These are phyloP conservation scores for Corythoichthys intestinalis DNA, from an alignment of 2,113 vertebrate genomes.

Conservation along the genomic window DNA sequence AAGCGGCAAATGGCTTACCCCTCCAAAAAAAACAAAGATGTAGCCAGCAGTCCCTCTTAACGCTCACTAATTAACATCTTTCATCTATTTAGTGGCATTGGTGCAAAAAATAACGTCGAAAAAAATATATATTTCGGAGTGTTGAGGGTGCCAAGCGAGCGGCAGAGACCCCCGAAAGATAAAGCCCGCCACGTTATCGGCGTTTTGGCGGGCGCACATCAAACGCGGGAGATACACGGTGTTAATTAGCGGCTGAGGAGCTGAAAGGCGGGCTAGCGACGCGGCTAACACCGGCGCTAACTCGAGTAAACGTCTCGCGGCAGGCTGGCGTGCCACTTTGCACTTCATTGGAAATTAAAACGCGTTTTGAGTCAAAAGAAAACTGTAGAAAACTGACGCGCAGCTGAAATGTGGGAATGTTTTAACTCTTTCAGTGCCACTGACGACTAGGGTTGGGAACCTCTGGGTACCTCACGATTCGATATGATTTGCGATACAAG, in stretches of 20 bases:
- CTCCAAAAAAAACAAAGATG: background rate
- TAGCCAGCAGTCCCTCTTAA: slow-evolving; percentile 7
- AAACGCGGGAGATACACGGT: slow-evolving; percentile 4
- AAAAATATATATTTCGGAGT: background rate
- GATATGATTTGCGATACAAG: too few species aligned
- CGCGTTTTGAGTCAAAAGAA: background rate
- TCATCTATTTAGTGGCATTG: slow-evolving; percentile 6
- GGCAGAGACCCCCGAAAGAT: slow-evolving; percentile 2
- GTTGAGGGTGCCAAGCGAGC: background rate
- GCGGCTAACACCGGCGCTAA: slow-evolving; percentile 2
- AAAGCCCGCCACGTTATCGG: slow-evolving; percentile 2
- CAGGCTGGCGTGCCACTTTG: background rate
- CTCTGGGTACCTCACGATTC: too few species aligned
- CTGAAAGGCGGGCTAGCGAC: slow-evolving; percentile 7
- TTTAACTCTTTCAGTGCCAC: too few species aligned
- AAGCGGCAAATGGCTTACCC: slow-evolving; percentile 6
- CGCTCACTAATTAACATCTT: slow-evolving; percentile 9
- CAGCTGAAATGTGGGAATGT: background rate
- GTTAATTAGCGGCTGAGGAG: slow-evolving; percentile 5
- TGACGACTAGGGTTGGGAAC: too few species aligned
- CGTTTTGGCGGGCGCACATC: slow-evolving; percentile 5
- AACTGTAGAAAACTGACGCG: background rate
- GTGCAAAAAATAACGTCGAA: background rate
- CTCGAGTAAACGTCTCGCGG: background rate
- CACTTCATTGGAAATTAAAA: background rate